These are phyloP conservation scores for Haliclona indistincta DNA, from an alignment of 37 sponge, comb jelly and placozoan species.

Conservation along the genomic window DNA sequence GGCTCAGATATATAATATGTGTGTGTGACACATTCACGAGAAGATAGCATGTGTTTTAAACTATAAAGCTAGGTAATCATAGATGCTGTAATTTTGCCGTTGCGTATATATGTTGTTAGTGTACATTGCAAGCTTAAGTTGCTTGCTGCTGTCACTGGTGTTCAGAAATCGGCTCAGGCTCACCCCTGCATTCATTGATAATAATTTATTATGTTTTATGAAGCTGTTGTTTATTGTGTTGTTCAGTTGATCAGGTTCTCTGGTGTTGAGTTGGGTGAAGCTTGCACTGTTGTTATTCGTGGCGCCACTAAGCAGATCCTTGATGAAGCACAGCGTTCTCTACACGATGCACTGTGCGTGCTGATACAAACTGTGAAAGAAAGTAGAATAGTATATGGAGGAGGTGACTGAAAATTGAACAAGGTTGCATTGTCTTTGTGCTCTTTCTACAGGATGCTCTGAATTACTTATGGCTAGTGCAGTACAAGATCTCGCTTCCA, in stretches of 20 bases:
- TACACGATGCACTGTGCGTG: constrained; percentile 98
- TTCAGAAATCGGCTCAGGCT: too few species aligned
- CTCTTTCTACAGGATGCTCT: constrained; percentile 77
- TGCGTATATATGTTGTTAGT: too few species aligned
- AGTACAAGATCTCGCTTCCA: constrained; percentile 83
- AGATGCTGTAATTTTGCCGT: too few species aligned
- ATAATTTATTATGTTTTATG: background rate
- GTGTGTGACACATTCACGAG: too few species aligned
- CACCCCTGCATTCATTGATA: background rate
- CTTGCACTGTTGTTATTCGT: constrained; percentile 94
- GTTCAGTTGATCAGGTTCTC: constrained; percentile 67
- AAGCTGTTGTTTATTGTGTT: background rate
- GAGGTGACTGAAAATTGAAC: too few species aligned
- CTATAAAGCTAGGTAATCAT: too few species aligned
- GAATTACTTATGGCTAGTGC: constrained; percentile 99
- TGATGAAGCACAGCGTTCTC: constrained; percentile 96
- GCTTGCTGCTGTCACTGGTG: too few species aligned
- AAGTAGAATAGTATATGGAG: constrained; percentile 90
- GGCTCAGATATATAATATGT: too few species aligned
- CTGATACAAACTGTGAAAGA: constrained; percentile 96
- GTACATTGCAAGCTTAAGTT: too few species aligned
- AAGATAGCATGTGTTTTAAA: too few species aligned
- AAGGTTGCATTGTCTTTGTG: too few species aligned
- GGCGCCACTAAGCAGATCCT: constrained; percentile 99
- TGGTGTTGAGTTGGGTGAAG: constrained; percentile 92